Evolutionary conservation across 2,797 vertebrate species (phyloP), one percentile per base, ranked within the genome.

Genomic region (Lutjanus campechanus): DNA sequence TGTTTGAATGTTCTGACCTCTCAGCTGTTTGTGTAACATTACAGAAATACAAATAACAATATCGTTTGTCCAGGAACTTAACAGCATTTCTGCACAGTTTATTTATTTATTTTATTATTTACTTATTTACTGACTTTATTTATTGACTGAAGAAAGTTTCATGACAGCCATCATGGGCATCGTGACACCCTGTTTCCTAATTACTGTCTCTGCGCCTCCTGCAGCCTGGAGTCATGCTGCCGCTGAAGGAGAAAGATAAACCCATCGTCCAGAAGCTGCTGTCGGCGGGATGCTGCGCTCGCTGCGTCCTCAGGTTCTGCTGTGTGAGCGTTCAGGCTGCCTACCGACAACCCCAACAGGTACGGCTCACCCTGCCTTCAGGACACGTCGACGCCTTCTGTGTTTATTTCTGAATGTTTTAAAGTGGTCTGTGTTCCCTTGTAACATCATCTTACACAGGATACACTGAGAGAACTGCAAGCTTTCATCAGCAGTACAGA

Each of bases 241-340:
- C 95, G 0, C 87, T 99, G 66, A 93, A 96, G 87, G 96, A 97
- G 49, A 97, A 96, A 73, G 97, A 98, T 83, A 96, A 93, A 58
- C 85, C 93, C 1, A 44, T 98, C 49, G 93, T 96, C 60, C 92
- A 86, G 88, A 94, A 97, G 89, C 92, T 99, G 63, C 75, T 98
- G 76, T 89, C 47, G 0, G 74, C 96, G 12, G 97, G 97, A 50
- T 97, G 97, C 84, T 99, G 98, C 73, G 94, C 96, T 10, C 96
- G 98, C 85, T 99, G 98, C 61, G 55, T 99, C 46, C 95, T 99
- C 87, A 92, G 98, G 54, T 98, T 99, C 93, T 99, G 98, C 92
- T 95, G 95, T 2, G 91, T 97, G 55, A 96, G 94, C 22, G 93
- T 95, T n/a, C 96, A 96, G 71, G 74, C 93, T 0, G 91, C 95